Evolutionary conservation across 2,888 invertebrate species (phyloP).

Genomic region (Zele albiditarsus): DNA sequence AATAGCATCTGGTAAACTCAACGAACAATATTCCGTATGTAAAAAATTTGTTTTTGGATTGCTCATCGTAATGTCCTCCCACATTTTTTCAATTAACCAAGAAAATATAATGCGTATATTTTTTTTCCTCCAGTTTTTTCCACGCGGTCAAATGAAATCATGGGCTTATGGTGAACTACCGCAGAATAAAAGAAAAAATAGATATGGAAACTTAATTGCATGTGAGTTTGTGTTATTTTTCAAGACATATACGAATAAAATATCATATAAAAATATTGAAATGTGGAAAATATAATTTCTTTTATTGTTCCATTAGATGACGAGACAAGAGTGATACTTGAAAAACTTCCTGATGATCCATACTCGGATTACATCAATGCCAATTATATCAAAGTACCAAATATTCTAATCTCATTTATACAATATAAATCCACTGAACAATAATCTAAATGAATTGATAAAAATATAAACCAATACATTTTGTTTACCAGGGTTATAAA

Average conservation of each 20-base stretch:
- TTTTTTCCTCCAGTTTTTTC: conserved; percentile 64
- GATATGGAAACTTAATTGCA: conserved; percentile 73
- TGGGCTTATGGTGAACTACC: conserved; percentile 69
- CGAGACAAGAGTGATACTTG: conserved; percentile 72
- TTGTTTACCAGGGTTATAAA: conserved; percentile 52
- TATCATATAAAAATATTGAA: conserved; percentile 16
- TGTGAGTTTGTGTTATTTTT: conserved; percentile 66
- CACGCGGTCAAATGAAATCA: conserved; percentile 69
- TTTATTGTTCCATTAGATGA: conserved; percentile 68
- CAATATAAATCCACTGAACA: too few relatives aligned
- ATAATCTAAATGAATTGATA: too few relatives aligned
- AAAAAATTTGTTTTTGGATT: not conserved
- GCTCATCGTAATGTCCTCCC: not conserved
- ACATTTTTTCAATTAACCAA: not conserved
- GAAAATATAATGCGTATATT: conserved; percentile 35
- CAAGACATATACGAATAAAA: conserved; percentile 29
- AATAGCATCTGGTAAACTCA: conserved; percentile 63
- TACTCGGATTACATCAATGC: conserved; percentile 75
- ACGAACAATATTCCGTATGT: conserved; percentile 66
- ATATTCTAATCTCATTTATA: not conserved
- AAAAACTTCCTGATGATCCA: conserved; percentile 67
- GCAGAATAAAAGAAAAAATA: conserved; percentile 73
- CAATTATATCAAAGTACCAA: conserved; percentile 72
- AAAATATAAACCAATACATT: too few relatives aligned
- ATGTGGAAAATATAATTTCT: not conserved